A percentile compares a stretch with the other conserved stretches of the same genome.
Evolutionary conservation across 2,797 vertebrate species (phyloP).

Genomic region (Schizopygopsis malacanthus): DNA sequence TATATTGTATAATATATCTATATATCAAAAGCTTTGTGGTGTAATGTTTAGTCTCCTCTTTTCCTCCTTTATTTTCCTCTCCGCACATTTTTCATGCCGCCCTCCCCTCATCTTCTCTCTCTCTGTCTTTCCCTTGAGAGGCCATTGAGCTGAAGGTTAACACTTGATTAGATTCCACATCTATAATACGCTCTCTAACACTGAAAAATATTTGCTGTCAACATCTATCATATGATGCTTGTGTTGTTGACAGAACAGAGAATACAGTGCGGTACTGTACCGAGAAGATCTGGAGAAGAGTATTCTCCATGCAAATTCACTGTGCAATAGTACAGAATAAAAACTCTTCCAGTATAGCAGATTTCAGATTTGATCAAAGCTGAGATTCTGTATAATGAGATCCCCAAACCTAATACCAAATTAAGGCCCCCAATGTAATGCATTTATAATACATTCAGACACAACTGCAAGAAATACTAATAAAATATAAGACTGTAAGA

Average conservation of each 20-base stretch:
- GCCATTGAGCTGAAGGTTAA: constrained; percentile 63
- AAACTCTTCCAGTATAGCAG: background rate
- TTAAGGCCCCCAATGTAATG: background rate
- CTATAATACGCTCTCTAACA: constrained; percentile 69
- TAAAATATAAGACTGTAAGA: background rate
- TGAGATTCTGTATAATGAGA: background rate
- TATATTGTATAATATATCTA: background rate
- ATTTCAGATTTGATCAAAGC: background rate
- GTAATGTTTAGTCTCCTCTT: background rate
- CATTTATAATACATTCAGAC: background rate
- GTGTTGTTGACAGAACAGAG: constrained; percentile 22
- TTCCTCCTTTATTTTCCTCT: constrained; percentile 28
- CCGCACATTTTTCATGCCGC: background rate
- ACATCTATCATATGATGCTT: constrained; percentile 55
- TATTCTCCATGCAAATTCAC: background rate
- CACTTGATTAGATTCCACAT: constrained; percentile 70
- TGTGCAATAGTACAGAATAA: background rate
- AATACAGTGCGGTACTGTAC: background rate
- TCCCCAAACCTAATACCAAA: background rate
- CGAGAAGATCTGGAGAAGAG: background rate
- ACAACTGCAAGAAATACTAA: background rate
- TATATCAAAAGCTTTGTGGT: background rate
- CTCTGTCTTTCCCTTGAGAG: constrained; percentile 57
- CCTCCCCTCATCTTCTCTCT: constrained; percentile 37
- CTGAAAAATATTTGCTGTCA: constrained; percentile 75